Evolutionary conservation across 2,797 vertebrate species (phyloP), one percentile per base, ranked within the genome.

Genomic region (Eupleurogrammus muticus): DNA sequence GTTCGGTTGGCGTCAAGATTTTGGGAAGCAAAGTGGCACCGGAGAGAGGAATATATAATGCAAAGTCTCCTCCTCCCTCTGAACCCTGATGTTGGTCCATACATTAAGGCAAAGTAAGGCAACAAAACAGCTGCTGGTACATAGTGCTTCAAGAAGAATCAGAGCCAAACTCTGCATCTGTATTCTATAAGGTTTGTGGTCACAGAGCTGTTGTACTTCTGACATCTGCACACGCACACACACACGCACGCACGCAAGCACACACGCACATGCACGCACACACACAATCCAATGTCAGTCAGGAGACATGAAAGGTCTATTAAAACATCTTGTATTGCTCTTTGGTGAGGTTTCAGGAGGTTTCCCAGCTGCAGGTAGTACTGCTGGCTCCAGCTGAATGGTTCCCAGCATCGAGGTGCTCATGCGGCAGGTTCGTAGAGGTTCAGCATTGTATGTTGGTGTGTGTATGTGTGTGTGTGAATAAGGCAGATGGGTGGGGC

Each of bases 341-440:
- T 91, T 91, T 91, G 87, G 81, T 91, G 88, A 89, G 83, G 88
- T 81, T 84, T 77, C 75, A 68, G 62, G 59, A 77, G 85, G 86
- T 88, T 80, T 78, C 71, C 66, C 68, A 77, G 84, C 77, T 86
- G 82, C 74, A 74, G 70, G 81, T 65, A 52, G 81, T 66, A 80
- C 72, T 71, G 68, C 76, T 79, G 85, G 83, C 46, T 46, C 79
- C 72, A 69, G 75, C 70, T 68, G 72, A 83, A 79, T 75, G 70
- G 75, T 79, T 48, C 35, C 81, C 84, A 78, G 84, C 75, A 34
- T 57, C 52, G 80, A 89, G 75, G 77, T 78, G 84, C 76, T 83
- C 76, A 11, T 40, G 50, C 44, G 47, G 73, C 64, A 32, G 64
- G 40, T 75, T 57, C 55, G 50, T 50, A 47, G 65, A 79, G 70